These are phyloP conservation scores for Trachemys scripta DNA, from an alignment of 2,113 vertebrate species.

Conservation along the genomic window DNA sequence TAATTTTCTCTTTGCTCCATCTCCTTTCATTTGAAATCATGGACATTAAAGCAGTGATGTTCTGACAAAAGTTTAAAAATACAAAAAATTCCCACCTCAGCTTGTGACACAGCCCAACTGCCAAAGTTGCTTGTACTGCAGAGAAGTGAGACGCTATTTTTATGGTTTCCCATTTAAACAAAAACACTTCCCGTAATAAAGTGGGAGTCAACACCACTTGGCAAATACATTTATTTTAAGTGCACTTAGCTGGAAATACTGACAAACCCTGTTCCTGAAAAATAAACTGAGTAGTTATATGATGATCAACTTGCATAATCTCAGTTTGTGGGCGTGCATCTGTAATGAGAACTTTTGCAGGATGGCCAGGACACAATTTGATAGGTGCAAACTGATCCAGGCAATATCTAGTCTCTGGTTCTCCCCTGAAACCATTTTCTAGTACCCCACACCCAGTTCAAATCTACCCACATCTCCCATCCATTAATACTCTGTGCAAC, in stretches of 20 bases:
- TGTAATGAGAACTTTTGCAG: not conserved
- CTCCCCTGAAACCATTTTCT: not conserved
- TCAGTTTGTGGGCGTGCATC: not conserved
- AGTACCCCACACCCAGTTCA: not conserved
- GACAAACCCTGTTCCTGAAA: constrained; percentile 10
- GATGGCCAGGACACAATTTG: not conserved
- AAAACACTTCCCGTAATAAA: constrained; percentile 39
- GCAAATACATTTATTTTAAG: constrained; percentile 37
- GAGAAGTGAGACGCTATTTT: constrained; percentile 13
- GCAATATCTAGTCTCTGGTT: not conserved
- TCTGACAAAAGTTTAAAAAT: constrained; percentile 38
- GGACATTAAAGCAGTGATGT: constrained; percentile 19
- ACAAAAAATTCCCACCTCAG: constrained; percentile 31
- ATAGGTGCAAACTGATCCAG: not conserved
- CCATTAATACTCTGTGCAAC: not conserved
- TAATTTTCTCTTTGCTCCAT: constrained; percentile 10
- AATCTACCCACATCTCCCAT: not conserved
- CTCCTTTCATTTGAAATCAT: constrained; percentile 53
- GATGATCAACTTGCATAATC: not conserved
- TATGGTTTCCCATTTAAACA: constrained; percentile 38
- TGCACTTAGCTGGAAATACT: constrained; percentile 1
- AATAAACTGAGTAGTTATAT: not conserved
- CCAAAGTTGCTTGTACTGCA: not conserved
- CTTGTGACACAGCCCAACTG: not conserved
- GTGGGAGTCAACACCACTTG: constrained; percentile 20